Evolutionary conservation across 2,888 invertebrate species (phyloP).

Genomic region (Hemaris fuciformis): DNA sequence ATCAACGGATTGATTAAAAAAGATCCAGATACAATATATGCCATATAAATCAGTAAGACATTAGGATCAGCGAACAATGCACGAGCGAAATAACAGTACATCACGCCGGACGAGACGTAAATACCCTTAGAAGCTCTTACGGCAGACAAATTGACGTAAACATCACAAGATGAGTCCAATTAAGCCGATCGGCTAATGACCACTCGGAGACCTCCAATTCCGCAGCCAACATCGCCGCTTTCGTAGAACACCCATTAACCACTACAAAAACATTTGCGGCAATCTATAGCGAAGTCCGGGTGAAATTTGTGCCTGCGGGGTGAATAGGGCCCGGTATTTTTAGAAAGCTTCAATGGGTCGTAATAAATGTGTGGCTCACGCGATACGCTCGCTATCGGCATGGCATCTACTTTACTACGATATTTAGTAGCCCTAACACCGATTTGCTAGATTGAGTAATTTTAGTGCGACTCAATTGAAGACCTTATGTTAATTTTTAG

Average conservation of each 20-base stretch:
- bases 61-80: neutral
- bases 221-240: constrained; percentile 2
- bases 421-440: neutral
- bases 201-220: neutral
- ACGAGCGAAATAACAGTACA: neutral
- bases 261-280: constrained; percentile 46
- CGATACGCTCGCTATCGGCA: constrained; percentile 24
- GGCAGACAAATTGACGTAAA: neutral
- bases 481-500: no score
- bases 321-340: constrained; percentile 33
- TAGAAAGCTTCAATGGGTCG: constrained; percentile 34
- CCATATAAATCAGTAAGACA: no score
- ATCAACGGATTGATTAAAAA: no score
- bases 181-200: neutral
- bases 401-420: constrained; percentile 22
- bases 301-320: constrained; percentile 43
- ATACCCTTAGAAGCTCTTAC: neutral
- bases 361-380: constrained; percentile 39
- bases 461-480: neutral
- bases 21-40: no score
- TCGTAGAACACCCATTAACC: constrained; percentile 35
- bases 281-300: constrained; percentile 49
- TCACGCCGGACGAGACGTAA: neutral
- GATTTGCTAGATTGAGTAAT: neutral
- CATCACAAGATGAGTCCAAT: neutral